These are phyloP conservation scores for Drosophila koepferae DNA, from an alignment of 2,888 invertebrate species.

Conservation along the genomic window DNA sequence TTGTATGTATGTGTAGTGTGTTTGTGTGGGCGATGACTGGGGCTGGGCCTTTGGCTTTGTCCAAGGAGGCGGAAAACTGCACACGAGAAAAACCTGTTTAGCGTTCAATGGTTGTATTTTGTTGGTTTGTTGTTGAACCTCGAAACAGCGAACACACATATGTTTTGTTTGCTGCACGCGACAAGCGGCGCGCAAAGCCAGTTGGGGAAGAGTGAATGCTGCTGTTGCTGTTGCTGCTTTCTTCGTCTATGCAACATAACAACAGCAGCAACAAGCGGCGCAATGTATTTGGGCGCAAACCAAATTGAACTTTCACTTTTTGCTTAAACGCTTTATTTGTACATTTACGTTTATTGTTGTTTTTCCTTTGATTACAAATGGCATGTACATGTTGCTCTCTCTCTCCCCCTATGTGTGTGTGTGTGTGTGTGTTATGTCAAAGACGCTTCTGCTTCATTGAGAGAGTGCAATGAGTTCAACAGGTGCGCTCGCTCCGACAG, in stretches of 20 bases:
- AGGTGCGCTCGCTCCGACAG: constrained; percentile 54
- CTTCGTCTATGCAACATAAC: constrained; percentile 58
- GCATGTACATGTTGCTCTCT: constrained; percentile 9
- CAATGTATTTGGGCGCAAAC: constrained; percentile 66
- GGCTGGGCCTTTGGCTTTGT: constrained; percentile 56
- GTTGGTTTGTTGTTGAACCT: constrained; percentile 48
- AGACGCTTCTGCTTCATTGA: constrained; percentile 48
- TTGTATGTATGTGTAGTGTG: constrained; percentile 6
- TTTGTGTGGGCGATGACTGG: constrained; percentile 53
- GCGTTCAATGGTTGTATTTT: constrained; percentile 73
- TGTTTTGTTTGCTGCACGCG: constrained; percentile 68
- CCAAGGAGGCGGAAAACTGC: constrained; percentile 79
- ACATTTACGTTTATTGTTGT: constrained; percentile 51
- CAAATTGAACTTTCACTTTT: constrained; percentile 81
- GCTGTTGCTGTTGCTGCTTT: constrained; percentile 50
- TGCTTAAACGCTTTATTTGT: constrained; percentile 55
- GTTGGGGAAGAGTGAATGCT: constrained; percentile 57
- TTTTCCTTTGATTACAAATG: constrained; percentile 60
- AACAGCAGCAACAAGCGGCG: constrained; percentile 36
- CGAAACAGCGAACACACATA: constrained; percentile 58
- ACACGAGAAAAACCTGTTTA: constrained; percentile 79
- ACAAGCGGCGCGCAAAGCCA: constrained; percentile 23
- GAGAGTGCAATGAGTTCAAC: constrained; percentile 55
- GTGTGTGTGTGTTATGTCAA: constrained; percentile 61
- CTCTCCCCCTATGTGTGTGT: not conserved